Percentiles rank a stretch among this genome's conserved stretches.
These are phyloP conservation scores for Amyelois transitella DNA, from an alignment of 1,140 invertebrate genomes.

Conservation along the genomic window DNA sequence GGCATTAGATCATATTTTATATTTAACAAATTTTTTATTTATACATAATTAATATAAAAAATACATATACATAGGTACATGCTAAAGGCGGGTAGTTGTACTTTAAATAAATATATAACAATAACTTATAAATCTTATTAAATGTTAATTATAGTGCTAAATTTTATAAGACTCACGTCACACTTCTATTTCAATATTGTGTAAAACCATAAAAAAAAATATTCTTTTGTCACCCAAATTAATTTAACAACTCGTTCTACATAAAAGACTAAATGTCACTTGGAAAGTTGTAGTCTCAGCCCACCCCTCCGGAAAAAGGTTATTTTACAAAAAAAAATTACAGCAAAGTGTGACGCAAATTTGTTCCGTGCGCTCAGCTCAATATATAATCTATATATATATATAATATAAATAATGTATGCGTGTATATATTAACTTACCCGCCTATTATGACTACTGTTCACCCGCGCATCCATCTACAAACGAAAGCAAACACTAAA, in stretches of 20 bases:
- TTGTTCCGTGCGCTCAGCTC: not conserved
- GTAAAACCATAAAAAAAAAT: too few species aligned
- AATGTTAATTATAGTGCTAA: slow-evolving; percentile 1
- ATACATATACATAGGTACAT: slow-evolving; percentile 10
- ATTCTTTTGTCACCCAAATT: too few species aligned
- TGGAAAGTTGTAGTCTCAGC: too few species aligned
- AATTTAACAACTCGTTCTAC: too few species aligned
- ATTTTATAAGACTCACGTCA: not conserved
- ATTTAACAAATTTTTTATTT: too few species aligned
- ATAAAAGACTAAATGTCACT: too few species aligned
- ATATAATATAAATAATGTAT: too few species aligned
- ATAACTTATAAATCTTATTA: slow-evolving; percentile 13
- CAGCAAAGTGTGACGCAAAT: not conserved
- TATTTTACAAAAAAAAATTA: not conserved
- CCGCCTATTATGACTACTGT: slow-evolving; percentile 75
- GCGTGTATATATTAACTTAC: slow-evolving; percentile 60
- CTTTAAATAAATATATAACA: slow-evolving; percentile 10
- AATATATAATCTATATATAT: slow-evolving; percentile 16
- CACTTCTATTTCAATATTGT: too few species aligned
- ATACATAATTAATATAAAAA: slow-evolving; percentile 7
- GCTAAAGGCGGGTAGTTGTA: slow-evolving; percentile 31
- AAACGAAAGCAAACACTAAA: slow-evolving; percentile 72
- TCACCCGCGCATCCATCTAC: slow-evolving; percentile 75
- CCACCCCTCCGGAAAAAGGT: too few species aligned
- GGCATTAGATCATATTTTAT: too few species aligned